These are phyloP conservation scores for Physocephala rufipes DNA, from an alignment of 2,888 invertebrate species.

Conservation along the genomic window DNA sequence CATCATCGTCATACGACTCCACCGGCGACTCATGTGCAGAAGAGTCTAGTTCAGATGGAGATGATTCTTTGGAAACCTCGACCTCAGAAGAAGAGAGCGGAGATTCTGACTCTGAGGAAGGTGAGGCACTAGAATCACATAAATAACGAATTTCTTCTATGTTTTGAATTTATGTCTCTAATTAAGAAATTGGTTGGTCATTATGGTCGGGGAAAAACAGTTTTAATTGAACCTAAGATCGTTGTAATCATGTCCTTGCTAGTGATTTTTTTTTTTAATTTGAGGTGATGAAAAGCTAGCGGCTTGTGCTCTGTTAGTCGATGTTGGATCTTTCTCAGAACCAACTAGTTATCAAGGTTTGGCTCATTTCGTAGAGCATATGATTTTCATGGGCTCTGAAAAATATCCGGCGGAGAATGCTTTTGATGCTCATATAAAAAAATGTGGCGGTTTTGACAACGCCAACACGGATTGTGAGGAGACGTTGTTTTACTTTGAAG, in stretches of 20 bases:
- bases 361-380: constrained; percentile 88
- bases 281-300: constrained; percentile 67
- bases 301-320: constrained; percentile 79
- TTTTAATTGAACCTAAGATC: too few relatives aligned
- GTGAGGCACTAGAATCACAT: constrained; percentile 42
- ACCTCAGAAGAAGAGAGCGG: constrained; percentile 49
- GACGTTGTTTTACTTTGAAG: constrained; percentile 90
- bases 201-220: too few relatives aligned
- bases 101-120: constrained; percentile 50
- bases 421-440: constrained; percentile 82
- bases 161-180: too few relatives aligned
- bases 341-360: constrained; percentile 81
- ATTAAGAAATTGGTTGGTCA: too few relatives aligned
- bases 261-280: too few relatives aligned
- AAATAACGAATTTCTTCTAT: neutral
- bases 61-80: constrained; percentile 47
- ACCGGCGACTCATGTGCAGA: constrained; percentile 51
- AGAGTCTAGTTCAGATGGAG: constrained; percentile 43
- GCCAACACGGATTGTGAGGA: constrained; percentile 88
- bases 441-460: constrained; percentile 86
- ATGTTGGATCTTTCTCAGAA: constrained; percentile 83
- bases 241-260: too few relatives aligned
- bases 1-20: constrained; percentile 53
- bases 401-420: constrained; percentile 89
- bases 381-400: constrained; percentile 94